Evolutionary conservation across 2,797 vertebrate genomes (phyloP).

Genomic region (Bovichtus variegatus): DNA sequence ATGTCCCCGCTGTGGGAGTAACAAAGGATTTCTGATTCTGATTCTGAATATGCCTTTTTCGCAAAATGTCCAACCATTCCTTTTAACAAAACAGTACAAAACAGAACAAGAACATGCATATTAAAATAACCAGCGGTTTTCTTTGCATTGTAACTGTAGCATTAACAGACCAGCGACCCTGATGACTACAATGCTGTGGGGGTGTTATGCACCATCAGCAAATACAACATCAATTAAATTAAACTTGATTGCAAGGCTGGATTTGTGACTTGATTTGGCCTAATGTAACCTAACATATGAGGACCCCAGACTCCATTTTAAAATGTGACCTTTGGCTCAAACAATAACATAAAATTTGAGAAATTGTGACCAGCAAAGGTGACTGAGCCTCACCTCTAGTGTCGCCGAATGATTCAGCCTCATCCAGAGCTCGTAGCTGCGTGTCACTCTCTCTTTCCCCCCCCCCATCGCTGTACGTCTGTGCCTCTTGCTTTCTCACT

Average conservation of each 20-base stretch:
- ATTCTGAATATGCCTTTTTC: background rate
- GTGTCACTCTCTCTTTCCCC: background rate
- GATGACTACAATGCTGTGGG: background rate
- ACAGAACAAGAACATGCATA: background rate
- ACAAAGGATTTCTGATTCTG: too few relatives aligned
- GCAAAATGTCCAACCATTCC: background rate
- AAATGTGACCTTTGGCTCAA: conserved; percentile 17
- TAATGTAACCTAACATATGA: conserved; percentile 43
- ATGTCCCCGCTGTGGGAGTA: too few relatives aligned
- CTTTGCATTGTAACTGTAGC: background rate
- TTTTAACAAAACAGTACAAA: background rate
- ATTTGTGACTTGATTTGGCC: conserved; percentile 44
- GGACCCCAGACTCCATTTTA: conserved; percentile 12
- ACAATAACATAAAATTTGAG: conserved; percentile 19
- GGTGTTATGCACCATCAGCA: background rate
- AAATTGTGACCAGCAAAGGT: conserved; percentile 38
- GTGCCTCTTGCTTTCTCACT: background rate
- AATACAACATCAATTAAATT: conserved; percentile 17
- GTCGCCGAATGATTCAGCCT: conserved; percentile 53
- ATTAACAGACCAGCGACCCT: conserved; percentile 2
- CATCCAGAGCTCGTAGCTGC: conserved; percentile 12
- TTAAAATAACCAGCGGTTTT: background rate
- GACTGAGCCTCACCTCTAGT: conserved; percentile 28
- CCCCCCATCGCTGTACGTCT: background rate
- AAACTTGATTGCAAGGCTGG: conserved; percentile 5